Evolutionary conservation across 2,888 invertebrate species (phyloP).

Genomic region (Hemaris fuciformis): DNA sequence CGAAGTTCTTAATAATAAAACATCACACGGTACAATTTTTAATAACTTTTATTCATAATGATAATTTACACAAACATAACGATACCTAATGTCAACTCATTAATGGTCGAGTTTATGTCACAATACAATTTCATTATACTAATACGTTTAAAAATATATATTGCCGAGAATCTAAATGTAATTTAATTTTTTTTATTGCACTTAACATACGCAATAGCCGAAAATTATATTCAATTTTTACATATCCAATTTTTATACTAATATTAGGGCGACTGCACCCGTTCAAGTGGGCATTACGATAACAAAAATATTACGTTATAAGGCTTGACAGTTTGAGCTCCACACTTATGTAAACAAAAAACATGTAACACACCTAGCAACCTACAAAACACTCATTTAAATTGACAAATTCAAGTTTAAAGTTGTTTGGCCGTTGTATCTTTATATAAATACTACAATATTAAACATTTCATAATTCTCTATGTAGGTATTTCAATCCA

Average conservation of each 20-base stretch:
- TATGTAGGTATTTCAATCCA: neutral
- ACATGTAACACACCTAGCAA: neutral
- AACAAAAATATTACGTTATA: neutral
- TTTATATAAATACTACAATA: neutral
- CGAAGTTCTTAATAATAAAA: slow-evolving; percentile 14
- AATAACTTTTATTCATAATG: slow-evolving; percentile 73
- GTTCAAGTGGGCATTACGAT: neutral
- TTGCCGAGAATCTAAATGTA: slow-evolving; percentile 23
- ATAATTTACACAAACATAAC: slow-evolving; percentile 80
- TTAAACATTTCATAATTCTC: neutral
- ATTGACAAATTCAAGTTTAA: neutral
- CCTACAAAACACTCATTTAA: neutral
- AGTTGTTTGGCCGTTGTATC: neutral
- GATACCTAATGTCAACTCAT: slow-evolving; percentile 65
- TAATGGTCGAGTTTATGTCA: slow-evolving; percentile 35
- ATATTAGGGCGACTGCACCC: neutral
- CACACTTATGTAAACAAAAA: neutral
- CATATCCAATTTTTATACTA: neutral
- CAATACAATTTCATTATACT: slow-evolving; percentile 4
- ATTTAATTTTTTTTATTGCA: slow-evolving; percentile 28
- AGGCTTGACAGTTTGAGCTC: neutral
- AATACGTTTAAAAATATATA: slow-evolving; percentile 17
- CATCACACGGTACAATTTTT: slow-evolving; percentile 56
- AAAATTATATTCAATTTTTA: slow-evolving; percentile 9
- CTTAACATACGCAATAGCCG: slow-evolving; percentile 25